Base-by-base conservation (phyloP, 2,888 invertebrate species). In the Scaptomyza tumidula region DNA sequence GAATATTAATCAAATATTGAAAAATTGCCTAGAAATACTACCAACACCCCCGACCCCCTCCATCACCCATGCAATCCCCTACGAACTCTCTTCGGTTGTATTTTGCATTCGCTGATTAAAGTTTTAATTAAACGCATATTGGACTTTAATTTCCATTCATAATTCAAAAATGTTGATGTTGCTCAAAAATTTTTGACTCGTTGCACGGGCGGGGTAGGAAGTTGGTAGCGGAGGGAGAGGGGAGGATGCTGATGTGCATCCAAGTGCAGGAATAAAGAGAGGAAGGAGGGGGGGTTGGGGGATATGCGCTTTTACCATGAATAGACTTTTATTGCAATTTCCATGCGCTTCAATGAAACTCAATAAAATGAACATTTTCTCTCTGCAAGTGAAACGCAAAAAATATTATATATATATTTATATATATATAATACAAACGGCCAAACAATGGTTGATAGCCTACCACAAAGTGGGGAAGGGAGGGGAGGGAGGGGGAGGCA, bases 321-420 rank as follows among this genome's bases (percentile, higher is more conserved):
- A 83, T 86, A 71, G 82, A 86, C 85, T 83, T 88, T 85, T 89
- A 89, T 89, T 87, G 89, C 89, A 84, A 88, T 89, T 89, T 85
- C 71, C 71, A 73, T 82, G 86, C 89, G 86, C 84, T 85, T 82
- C 89, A 84, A 71, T 87, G 86, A 78, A 89, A 79, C 88, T 82
- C 89, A 85, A 85, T 89, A 82, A 85, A 82, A 85, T 71, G 59
- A 59, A 69, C 56, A 69, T 68, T 78, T 71, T 67, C 61, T 67
- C 61, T 65, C 58, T 27, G 58, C 59, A 52, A 48, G 33, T 44
- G 57, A 63, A 48, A 55, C 46, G 56, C 60, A 54, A 71, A 54
- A 49, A 16, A 14, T 16, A n/a, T n/a, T n/a, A n/a, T n/a, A n/a
- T n/a, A n/a, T n/a, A n/a, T n/a, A n/a, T n/a, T n/a, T n/a, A n/a